phyloP scores from a whole-genome alignment of 2,797 vertebrate genomes.

The Gymnopithys bicolor region DNA sequence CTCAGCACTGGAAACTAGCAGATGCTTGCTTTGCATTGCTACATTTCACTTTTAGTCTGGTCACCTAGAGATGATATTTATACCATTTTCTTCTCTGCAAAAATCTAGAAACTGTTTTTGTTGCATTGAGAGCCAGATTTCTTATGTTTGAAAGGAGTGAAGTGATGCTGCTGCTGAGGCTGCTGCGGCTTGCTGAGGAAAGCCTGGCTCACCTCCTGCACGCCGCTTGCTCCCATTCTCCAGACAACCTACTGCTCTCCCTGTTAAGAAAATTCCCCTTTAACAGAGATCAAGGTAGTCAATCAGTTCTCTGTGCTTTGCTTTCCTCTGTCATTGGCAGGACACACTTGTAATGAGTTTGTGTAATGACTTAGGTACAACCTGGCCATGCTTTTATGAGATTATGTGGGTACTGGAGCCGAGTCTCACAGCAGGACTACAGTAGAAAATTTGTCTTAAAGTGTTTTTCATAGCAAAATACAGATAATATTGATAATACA shows the following conservation, averaged over 20 bases:
- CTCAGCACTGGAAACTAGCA: slow-evolving; percentile 59
- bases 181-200: rapidly evolving
- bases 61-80: slow-evolving; percentile 8
- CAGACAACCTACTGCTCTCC: background rate
- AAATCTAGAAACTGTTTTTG: background rate
- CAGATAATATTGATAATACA: background rate
- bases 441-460: background rate
- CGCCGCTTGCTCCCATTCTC: background rate
- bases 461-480: background rate
- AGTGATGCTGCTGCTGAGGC: background rate
- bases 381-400: background rate
- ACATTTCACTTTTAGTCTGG: slow-evolving; percentile 50
- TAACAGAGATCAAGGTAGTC: background rate
- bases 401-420: background rate
- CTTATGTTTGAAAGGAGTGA: background rate
- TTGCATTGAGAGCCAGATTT: background rate
- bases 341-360: background rate
- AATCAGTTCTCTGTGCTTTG: background rate
- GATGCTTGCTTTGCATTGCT: slow-evolving; percentile 30
- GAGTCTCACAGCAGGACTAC: background rate
- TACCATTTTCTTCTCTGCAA: background rate
- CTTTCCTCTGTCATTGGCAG: background rate
- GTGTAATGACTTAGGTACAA: background rate
- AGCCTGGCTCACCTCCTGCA: background rate
- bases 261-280: background rate